These are phyloP conservation scores for Esperia sulphurella DNA, from an alignment of 2,888 invertebrate species.

Conservation along the genomic window DNA sequence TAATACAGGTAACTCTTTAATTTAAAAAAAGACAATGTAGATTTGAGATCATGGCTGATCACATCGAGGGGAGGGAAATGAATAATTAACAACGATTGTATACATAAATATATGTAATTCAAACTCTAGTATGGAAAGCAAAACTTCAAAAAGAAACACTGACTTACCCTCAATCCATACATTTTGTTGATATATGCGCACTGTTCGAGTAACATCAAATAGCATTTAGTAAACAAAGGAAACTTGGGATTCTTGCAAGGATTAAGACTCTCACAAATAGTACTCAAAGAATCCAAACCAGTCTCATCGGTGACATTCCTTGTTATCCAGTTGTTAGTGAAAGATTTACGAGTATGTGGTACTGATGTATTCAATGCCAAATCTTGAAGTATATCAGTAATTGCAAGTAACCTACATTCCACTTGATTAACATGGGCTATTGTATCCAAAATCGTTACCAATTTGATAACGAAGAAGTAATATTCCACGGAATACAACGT, in stretches of 20 bases:
- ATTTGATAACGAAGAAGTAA: neutral
- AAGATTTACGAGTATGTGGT: neutral
- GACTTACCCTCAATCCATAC: neutral
- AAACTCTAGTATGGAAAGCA: too few relatives aligned
- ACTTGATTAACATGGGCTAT: neutral
- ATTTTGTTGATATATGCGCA: neutral
- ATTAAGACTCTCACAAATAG: neutral
- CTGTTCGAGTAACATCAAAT: neutral
- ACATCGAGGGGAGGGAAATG: too few relatives aligned
- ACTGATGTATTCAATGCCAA: neutral
- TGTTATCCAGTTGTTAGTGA: neutral
- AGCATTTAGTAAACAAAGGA: too few relatives aligned
- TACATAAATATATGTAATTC: too few relatives aligned
- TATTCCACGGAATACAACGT: neutral
- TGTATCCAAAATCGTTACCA: neutral
- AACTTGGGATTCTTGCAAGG: neutral
- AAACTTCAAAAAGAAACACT: too few relatives aligned
- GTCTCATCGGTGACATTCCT: neutral
- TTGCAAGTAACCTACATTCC: neutral
- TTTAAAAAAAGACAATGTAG: neutral
- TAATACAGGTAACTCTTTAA: too few relatives aligned
- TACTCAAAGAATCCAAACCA: neutral
- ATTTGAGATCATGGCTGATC: too few relatives aligned
- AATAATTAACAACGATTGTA: neutral
- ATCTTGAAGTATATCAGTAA: neutral